A percentile compares a stretch with the other conserved stretches of the same genome.
Conservation (phyloP, 1,140 invertebrate species). For the Danaus melanippus region DNA sequence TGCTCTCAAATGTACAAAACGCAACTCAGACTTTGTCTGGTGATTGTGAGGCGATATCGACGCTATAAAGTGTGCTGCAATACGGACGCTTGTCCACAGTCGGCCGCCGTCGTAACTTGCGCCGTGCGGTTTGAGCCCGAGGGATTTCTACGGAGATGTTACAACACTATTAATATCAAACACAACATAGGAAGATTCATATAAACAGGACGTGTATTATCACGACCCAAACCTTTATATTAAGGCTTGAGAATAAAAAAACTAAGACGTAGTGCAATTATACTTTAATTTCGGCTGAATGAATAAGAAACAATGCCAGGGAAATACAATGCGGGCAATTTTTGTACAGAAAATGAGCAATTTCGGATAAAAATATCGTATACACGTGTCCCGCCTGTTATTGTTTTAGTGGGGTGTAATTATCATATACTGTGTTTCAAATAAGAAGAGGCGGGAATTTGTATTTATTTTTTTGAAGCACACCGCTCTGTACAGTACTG, state of each 20-base stretch:
- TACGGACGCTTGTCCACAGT: slow-evolving; percentile 45
- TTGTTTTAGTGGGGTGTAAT: too few relatives aligned
- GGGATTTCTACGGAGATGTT: slow-evolving; percentile 26
- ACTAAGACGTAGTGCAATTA: slow-evolving; percentile 2
- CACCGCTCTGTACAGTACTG: slow-evolving; percentile 31
- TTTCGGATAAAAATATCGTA: too few relatives aligned
- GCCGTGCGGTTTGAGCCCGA: slow-evolving; percentile 26
- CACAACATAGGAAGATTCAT: not conserved
- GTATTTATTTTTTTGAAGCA: slow-evolving; percentile 4
- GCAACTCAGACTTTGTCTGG: slow-evolving; percentile 21
- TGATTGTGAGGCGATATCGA: slow-evolving; percentile 41
- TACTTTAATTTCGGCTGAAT: slow-evolving; percentile 8
- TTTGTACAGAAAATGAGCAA: slow-evolving; percentile 7
- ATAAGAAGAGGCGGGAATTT: too few relatives aligned
- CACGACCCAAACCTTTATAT: slow-evolving; percentile 1
- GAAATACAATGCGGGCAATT: slow-evolving; percentile 11
- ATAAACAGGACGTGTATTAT: not conserved
- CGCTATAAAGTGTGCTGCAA: slow-evolving; percentile 50
- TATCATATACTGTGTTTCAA: too few relatives aligned
- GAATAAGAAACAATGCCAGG: slow-evolving; percentile 15
- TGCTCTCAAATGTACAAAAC: slow-evolving; percentile 19
- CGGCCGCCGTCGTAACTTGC: slow-evolving; percentile 38
- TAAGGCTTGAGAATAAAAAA: not conserved
- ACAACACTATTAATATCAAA: slow-evolving; percentile 3
- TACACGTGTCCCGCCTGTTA: too few relatives aligned